phyloP scores from a whole-genome alignment of 2,888 invertebrate genomes.

The Myopa testacea region DNA sequence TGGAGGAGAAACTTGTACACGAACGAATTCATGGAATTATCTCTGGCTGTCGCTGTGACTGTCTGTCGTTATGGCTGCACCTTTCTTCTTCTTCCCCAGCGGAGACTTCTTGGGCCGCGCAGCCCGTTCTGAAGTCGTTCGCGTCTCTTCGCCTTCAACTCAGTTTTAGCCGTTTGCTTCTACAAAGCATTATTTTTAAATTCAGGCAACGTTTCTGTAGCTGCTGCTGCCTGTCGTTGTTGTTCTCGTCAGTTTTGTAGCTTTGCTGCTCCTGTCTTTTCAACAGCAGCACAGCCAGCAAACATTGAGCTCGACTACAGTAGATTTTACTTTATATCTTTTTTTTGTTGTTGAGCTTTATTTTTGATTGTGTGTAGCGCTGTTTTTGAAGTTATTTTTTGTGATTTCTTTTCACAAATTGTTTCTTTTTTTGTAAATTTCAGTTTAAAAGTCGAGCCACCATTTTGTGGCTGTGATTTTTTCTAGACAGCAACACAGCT shows the following conservation, averaged over 20 bases:
- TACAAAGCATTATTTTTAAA: slow-evolving; percentile 4
- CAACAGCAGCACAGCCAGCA: background rate
- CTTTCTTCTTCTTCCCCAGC: background rate
- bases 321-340: background rate
- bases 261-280: slow-evolving; percentile 1
- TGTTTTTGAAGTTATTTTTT: background rate
- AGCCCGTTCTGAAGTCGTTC: background rate
- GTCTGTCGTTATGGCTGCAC: background rate
- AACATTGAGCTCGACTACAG: background rate
- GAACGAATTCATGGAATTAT: slow-evolving; percentile 18
- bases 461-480: slow-evolving; percentile 43
- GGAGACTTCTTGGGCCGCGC: background rate
- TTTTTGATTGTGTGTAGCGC: background rate
- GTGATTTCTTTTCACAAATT: background rate
- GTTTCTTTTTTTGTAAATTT: background rate
- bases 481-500: slow-evolving; percentile 9
- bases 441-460: slow-evolving; percentile 26
- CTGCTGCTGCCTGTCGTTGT: background rate
- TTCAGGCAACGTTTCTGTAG: slow-evolving; percentile 16
- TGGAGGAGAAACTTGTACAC: background rate
- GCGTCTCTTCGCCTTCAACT: background rate
- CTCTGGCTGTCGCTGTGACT: slow-evolving; percentile 8
- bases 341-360: background rate
- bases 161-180: background rate
- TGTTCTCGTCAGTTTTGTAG: background rate